phyloP scores from a whole-genome alignment of 2,113 vertebrate genomes.

The Apaloderma vittatum region DNA sequence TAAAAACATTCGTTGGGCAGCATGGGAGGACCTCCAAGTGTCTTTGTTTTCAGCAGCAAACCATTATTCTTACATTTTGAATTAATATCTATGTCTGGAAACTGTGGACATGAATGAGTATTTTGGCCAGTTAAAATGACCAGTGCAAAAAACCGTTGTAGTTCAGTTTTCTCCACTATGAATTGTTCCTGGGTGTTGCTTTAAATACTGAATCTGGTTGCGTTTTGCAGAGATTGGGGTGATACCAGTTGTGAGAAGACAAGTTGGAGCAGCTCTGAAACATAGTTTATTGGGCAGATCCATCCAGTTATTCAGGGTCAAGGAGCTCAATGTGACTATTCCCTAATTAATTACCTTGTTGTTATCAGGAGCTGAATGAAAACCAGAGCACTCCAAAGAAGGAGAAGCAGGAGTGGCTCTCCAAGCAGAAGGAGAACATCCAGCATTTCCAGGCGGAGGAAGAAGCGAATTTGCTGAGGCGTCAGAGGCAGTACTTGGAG shows the following conservation, averaged over 20 bases:
- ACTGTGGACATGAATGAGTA: not conserved
- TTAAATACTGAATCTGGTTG: not conserved
- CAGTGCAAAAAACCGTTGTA: not conserved
- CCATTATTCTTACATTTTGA: not conserved
- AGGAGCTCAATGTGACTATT: not conserved
- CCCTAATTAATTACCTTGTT: constrained; percentile 30
- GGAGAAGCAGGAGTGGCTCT: constrained; percentile 98
- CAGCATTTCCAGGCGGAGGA: constrained; percentile 98
- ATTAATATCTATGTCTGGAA: not conserved
- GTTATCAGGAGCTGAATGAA: constrained; percentile 92
- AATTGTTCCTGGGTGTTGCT: not conserved
- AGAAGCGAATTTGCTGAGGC: constrained; percentile 93
- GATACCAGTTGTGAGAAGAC: not conserved
- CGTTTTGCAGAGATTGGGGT: not conserved
- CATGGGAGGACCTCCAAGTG: not conserved
- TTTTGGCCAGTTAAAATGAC: not conserved
- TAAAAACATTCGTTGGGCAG: not conserved
- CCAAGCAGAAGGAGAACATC: constrained; percentile 98
- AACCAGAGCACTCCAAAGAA: constrained; percentile 99
- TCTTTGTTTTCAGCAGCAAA: not conserved
- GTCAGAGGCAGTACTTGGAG: constrained; percentile 96
- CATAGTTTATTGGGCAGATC: not conserved
- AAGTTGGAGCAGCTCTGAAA: not conserved
- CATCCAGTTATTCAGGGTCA: not conserved
- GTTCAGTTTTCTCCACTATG: not conserved